phyloP scores from a whole-genome alignment of 2,113 vertebrate genomes.

The Semicossyphus pulcher region DNA sequence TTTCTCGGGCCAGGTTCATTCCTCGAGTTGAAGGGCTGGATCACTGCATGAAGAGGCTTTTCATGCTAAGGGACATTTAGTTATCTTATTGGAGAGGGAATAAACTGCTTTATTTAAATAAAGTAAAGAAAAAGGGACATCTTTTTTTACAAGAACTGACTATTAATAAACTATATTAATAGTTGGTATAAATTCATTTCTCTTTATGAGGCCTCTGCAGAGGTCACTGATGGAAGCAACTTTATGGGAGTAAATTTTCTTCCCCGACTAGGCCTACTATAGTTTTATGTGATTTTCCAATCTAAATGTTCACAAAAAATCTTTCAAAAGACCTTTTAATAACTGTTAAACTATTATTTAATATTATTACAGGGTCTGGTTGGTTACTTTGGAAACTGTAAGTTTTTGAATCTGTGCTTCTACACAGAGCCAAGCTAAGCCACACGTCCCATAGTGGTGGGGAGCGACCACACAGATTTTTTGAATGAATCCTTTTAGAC shows the following conservation, averaged over 20 bases:
- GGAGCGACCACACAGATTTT: slow-evolving; percentile 35
- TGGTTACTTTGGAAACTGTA: slow-evolving; percentile 23
- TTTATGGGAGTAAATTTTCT: too few relatives aligned
- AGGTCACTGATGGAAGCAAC: too few relatives aligned
- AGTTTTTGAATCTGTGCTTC: slow-evolving; percentile 22
- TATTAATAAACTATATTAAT: not conserved
- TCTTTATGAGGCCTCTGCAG: too few relatives aligned
- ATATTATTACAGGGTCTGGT: slow-evolving; percentile 47
- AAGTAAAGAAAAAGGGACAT: slow-evolving; percentile 7
- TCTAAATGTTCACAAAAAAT: not conserved
- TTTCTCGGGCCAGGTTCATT: slow-evolving; percentile 40
- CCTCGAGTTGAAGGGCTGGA: slow-evolving; percentile 21
- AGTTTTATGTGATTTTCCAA: not conserved
- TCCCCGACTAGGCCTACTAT: not conserved
- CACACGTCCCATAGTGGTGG: slow-evolving; percentile 47
- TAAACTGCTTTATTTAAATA: slow-evolving; percentile 1
- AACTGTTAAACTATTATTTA: slow-evolving; percentile 25
- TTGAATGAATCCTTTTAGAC: slow-evolving; percentile 28
- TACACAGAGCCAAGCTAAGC: slow-evolving; percentile 39
- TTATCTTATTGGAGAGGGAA: slow-evolving; percentile 33
- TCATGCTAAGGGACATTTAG: slow-evolving; percentile 33
- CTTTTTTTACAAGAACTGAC: not conserved
- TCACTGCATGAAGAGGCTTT: slow-evolving; percentile 23
- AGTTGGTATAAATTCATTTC: not conserved
- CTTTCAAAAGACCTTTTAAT: slow-evolving; percentile 10